Evolutionary conservation across 2,888 invertebrate genomes (phyloP).

Genomic region (Nebria brevicollis): DNA sequence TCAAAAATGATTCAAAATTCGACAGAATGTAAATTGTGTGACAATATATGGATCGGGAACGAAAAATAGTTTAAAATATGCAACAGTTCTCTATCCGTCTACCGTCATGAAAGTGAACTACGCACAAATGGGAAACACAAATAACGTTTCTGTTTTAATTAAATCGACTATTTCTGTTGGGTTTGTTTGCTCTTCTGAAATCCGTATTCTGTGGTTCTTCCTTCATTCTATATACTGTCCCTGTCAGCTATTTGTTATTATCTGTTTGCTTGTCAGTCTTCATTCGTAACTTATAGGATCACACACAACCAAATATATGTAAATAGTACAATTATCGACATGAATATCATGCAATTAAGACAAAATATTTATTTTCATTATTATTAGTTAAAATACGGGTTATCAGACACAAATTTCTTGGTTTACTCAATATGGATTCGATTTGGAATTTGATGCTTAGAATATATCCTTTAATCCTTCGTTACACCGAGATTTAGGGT

Average conservation of each 20-base stretch:
- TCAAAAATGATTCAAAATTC: too few species aligned
- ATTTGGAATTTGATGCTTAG: too few species aligned
- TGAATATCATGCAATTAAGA: too few species aligned
- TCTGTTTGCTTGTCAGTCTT: conserved; percentile 10
- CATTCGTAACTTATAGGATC: background rate
- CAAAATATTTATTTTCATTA: too few species aligned
- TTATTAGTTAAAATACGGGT: too few species aligned
- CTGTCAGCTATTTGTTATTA: conserved; percentile 1
- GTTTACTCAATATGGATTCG: too few species aligned
- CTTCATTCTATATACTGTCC: background rate
- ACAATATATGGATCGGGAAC: background rate
- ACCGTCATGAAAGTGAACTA: background rate
- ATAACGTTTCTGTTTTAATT: conserved; percentile 21
- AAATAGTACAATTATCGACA: too few species aligned
- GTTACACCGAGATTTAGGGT: too few species aligned
- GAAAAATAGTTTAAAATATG: background rate
- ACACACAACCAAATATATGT: background rate
- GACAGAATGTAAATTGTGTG: background rate
- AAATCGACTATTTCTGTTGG: conserved; percentile 15
- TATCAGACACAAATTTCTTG: too few species aligned
- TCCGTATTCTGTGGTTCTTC: background rate
- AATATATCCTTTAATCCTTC: too few species aligned
- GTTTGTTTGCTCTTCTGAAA: conserved; percentile 13
- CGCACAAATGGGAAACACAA: conserved; percentile 17
- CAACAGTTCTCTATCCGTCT: background rate